Conservation (phyloP, 2,888 invertebrate species). For the Nineta flava region DNA sequence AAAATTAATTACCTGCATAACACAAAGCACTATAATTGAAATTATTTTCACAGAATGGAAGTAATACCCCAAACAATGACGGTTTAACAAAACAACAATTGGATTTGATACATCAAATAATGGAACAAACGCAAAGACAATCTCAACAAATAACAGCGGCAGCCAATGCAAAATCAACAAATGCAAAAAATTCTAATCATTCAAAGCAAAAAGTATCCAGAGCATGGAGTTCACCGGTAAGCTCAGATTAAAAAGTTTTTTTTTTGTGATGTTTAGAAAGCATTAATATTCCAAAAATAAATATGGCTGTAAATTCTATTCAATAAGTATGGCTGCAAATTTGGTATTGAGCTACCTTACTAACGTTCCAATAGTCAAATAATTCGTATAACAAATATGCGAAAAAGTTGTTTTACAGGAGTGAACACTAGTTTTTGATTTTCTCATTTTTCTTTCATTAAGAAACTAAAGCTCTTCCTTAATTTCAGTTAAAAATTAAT, state of each 20-base stretch:
- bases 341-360: no score
- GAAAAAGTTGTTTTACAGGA: no score
- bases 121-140: slow-evolving; percentile 51
- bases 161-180: slow-evolving; percentile 17
- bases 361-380: no score
- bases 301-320: background rate
- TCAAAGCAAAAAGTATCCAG: slow-evolving; percentile 23
- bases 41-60: slow-evolving; percentile 24
- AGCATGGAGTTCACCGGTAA: slow-evolving; percentile 22
- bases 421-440: no score
- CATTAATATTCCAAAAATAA: background rate
- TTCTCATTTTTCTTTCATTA: no score
- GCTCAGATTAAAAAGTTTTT: slow-evolving; percentile 9
- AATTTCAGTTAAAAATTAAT: no score
- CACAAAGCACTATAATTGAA: background rate
- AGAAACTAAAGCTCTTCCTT: no score
- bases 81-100: slow-evolving; percentile 56
- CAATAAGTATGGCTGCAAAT: no score
- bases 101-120: slow-evolving; percentile 59
- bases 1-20: no score
- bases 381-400: no score
- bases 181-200: slow-evolving; percentile 17
- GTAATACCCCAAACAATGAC: slow-evolving; percentile 32
- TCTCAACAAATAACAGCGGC: slow-evolving; percentile 35
- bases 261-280: background rate